Evolutionary conservation across 1,140 invertebrate species (phyloP).

Genomic region (Papilio glaucus): DNA sequence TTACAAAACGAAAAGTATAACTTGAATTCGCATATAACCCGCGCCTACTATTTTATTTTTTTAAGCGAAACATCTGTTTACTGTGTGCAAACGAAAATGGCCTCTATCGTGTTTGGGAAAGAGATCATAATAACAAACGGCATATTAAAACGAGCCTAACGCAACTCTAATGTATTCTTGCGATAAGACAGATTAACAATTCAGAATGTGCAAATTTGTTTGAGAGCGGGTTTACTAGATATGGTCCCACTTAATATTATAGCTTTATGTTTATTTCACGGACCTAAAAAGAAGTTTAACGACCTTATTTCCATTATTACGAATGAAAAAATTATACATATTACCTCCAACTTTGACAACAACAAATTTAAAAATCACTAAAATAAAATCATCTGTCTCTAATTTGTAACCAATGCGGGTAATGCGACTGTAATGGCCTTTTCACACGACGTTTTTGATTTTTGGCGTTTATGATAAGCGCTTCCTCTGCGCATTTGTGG

Average conservation of each 20-base stretch:
- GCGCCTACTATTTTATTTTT: too few relatives aligned
- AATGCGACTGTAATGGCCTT: too few relatives aligned
- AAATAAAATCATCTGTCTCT: too few relatives aligned
- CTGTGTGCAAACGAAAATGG: background rate
- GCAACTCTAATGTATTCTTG: constrained; percentile 11
- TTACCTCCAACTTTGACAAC: too few relatives aligned
- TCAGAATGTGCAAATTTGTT: constrained; percentile 9
- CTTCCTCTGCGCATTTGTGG: too few relatives aligned
- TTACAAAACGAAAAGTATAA: too few relatives aligned
- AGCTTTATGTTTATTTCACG: background rate
- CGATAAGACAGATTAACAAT: constrained; percentile 13
- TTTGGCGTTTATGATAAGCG: too few relatives aligned
- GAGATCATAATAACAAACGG: background rate
- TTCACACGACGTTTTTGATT: too few relatives aligned
- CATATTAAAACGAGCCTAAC: background rate
- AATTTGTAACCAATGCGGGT: too few relatives aligned
- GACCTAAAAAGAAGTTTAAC: background rate
- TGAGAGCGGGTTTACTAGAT: background rate
- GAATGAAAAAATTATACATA: background rate
- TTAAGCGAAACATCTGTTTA: background rate
- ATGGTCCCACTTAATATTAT: background rate
- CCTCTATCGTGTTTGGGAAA: background rate
- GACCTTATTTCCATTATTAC: background rate
- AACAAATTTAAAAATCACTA: too few relatives aligned
- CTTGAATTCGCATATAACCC: too few relatives aligned